phyloP scores from a whole-genome alignment of 2,113 vertebrate genomes.

The Protobothrops mucrosquamatus region DNA sequence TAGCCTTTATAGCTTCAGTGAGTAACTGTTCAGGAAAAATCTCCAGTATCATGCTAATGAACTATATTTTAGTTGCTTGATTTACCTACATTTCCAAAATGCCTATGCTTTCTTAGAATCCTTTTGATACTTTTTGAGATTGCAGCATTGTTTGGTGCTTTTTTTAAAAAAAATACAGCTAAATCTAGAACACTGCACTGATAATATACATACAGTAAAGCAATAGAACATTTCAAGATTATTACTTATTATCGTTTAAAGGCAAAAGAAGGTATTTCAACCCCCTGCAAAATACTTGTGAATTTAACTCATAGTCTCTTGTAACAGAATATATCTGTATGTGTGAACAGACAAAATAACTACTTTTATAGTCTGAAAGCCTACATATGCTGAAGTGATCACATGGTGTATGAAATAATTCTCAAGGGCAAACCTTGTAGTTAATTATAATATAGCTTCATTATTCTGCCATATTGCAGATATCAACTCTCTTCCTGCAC shows the following conservation, averaged over 20 bases:
- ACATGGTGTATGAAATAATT: conserved; percentile 37
- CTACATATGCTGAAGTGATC: conserved; percentile 32
- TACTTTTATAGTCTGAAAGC: conserved; percentile 35
- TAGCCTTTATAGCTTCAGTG: neutral
- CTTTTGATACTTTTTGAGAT: conserved; percentile 42
- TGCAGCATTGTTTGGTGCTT: neutral
- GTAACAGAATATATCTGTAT: conserved; percentile 38
- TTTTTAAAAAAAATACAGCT: conserved; percentile 21
- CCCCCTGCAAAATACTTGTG: conserved; percentile 46
- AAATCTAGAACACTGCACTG: conserved; percentile 38
- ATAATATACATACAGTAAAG: conserved; percentile 5
- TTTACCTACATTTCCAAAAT: conserved; percentile 38
- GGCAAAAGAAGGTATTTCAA: conserved; percentile 34
- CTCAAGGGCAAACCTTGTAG: conserved; percentile 23
- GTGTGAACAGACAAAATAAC: neutral
- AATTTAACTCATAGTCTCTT: conserved; percentile 45
- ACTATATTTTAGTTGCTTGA: conserved; percentile 25
- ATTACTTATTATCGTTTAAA: conserved; percentile 47
- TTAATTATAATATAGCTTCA: conserved; percentile 29
- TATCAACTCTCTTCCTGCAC: conserved; percentile 34
- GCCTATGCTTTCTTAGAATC: conserved; percentile 10
- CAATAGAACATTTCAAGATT: conserved; percentile 48
- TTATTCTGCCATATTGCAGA: neutral
- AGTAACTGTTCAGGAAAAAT: neutral
- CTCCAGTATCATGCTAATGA: neutral